Evolutionary conservation across 2,888 invertebrate species (phyloP).

Genomic region (Dastarcus helophoroides): DNA sequence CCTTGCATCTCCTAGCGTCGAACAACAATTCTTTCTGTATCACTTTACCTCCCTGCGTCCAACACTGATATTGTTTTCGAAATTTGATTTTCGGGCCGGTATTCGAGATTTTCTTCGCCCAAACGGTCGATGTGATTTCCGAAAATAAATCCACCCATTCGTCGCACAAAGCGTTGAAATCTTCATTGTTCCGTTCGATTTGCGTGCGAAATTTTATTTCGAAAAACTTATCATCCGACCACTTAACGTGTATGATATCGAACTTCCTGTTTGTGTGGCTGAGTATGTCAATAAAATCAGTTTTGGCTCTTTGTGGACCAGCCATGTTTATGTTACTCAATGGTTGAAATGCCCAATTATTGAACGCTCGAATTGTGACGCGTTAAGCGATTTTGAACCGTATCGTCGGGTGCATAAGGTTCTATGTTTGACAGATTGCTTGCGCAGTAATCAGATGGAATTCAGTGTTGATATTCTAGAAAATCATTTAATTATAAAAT

Average conservation of each 20-base stretch:
- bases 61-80: slow-evolving; percentile 37
- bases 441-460: no score
- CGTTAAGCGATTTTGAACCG: no score
- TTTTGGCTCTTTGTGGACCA: no score
- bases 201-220: slow-evolving; percentile 35
- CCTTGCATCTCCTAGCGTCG: slow-evolving; percentile 34
- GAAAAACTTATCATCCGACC: slow-evolving; percentile 31
- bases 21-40: slow-evolving; percentile 34
- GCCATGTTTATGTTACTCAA: no score
- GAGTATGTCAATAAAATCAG: slow-evolving; percentile 32
- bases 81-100: slow-evolving; percentile 36
- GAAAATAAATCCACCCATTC: slow-evolving; percentile 37
- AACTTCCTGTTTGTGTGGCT: slow-evolving; percentile 29
- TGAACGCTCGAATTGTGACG: no score
- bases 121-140: slow-evolving; percentile 32
- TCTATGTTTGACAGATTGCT: no score
- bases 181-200: slow-evolving; percentile 30
- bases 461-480: no score
- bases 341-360: no score
- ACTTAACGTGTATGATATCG: slow-evolving; percentile 32
- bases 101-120: slow-evolving; percentile 37
- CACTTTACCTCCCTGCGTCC: slow-evolving; percentile 32
- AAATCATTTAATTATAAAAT: no score
- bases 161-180: slow-evolving; percentile 34
- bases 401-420: no score